A percentile compares a stretch with the other conserved stretches of the same genome.
These are phyloP conservation scores for Dromaius novaehollandiae DNA, from an alignment of 2,113 vertebrate species.

Conservation along the genomic window DNA sequence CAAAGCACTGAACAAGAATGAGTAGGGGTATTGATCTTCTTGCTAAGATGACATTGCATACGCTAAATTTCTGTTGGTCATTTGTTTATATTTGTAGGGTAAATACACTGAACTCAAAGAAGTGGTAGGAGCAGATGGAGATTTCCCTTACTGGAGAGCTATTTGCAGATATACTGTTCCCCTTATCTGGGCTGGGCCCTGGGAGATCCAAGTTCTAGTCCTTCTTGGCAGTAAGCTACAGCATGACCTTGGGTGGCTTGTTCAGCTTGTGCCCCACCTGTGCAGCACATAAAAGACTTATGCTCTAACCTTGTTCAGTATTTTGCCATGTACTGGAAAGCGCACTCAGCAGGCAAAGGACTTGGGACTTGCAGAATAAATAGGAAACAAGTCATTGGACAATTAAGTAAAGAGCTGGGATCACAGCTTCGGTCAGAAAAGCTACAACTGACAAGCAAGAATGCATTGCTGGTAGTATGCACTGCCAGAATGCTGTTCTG, in stretches of 20 bases:
- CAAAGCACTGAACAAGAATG: background rate
- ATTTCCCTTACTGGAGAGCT: background rate
- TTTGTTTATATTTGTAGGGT: accelerated
- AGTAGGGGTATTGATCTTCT: background rate
- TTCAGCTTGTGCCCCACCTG: background rate
- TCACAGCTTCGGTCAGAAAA: background rate
- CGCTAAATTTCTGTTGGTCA: accelerated
- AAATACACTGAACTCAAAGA: background rate
- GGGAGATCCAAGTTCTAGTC: background rate
- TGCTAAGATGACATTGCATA: accelerated
- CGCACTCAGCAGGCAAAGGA: background rate
- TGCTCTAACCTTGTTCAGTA: background rate
- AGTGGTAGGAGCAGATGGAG: background rate
- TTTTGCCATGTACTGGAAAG: background rate
- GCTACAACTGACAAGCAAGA: background rate
- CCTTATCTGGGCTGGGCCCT: background rate
- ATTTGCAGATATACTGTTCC: background rate
- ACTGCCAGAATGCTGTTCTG: background rate
- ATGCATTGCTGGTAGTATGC: background rate
- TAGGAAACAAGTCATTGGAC: background rate
- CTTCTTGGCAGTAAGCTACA: too few relatives aligned
- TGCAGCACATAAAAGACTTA: background rate
- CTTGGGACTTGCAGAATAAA: background rate
- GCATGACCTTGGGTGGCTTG: background rate
- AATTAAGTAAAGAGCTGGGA: background rate